Base-by-base conservation (phyloP, 2,113 vertebrate genomes). In the Periophthalmodon schlosseri region DNA sequence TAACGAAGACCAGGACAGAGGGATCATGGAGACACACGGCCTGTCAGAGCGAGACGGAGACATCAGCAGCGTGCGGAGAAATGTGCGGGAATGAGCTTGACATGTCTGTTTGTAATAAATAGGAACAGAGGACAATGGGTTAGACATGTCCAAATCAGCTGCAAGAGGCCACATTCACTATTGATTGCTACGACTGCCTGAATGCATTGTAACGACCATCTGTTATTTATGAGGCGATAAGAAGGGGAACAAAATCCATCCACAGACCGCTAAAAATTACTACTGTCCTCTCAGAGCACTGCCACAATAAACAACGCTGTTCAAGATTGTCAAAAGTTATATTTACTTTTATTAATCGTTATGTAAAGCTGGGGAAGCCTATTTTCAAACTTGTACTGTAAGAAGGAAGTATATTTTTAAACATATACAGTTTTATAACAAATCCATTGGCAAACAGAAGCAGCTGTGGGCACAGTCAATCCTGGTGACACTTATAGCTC, bases 1-100 rank as follows among this genome's bases (percentile, higher is more conserved):
- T 89, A 89, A 88, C 79, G 75, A 77, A 74, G 76, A 88, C 77
- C 86, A 87, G 90, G 84, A 79, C 80, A 67, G 69, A 3, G 65
- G 71, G 82, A 83, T 80, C 73, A 81, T 61, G 46, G 65, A 76
- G 66, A 77, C 47, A n/a, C 36, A 68, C 66, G 65, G 69, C 39
- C 69, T 13, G 68, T 79, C 71, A 84, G 69, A 75, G 69, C 3
- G 21, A 61, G 54, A 65, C 73, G 77, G 56, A 47, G 69, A 63
- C 47, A 73, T 72, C 77, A 66, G 44, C 46, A 24, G 54, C 4
- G 57, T 77, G 50, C 5, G 24, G 72, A 60, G 23, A 77, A 77
- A 70, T 72, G 66, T 77, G 84, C 73, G 72, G 70, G 64, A 67
- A 83, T 34, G 36, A 82, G 82, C 77, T 56, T 56, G 75, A 80